Base-by-base conservation (phyloP, 1,140 invertebrate species). In the Drosophila neocordata region DNA sequence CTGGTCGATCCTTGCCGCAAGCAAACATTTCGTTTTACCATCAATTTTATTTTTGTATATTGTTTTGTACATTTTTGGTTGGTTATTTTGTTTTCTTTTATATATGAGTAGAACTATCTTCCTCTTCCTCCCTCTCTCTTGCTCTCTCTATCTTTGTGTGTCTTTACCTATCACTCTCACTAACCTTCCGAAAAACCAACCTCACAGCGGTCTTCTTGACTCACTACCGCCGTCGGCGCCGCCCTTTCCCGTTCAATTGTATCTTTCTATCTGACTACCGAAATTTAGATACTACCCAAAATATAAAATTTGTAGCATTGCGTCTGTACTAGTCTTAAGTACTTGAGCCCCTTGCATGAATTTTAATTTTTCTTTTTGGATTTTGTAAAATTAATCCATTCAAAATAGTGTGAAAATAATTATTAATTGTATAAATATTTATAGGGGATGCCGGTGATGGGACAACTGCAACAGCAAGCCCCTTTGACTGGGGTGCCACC, bases 371-470 rank as follows among this genome's bases (percentile, higher is more conserved):
- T 20, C 41, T 20, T 48, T 20, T 48, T 48, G 41, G 15, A 48
- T 20, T 48, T 48, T 48, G 2, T 2, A 35, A 57, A 20, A 58
- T 59, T n/a, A n/a, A 48, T n/a, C 20, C 2, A 34, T 1, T n/a
- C 9, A 6, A 12, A 3, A 37, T 1, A 13, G 3, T 38, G 6
- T 48, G 35, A 24, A 11, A 6, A 2, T 1, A n/a, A 11, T 61
- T 38, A 44, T 66, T 52, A 58, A 34, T 35, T 58, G 9, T 37
- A 7, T 44, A 35, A 27, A 65, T 69, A 69, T 70, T 79, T 81
- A 44, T 91, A 92, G 89, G 90, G 90, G 52, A 92, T 92, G 90
- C 89, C 91, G 77, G 84, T 90, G 82, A 91, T 92, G 83, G 79
- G 83, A 31, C 83, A 85, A 55, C 64, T 90, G 89, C 77, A 75